Conservation (phyloP, 2,113 vertebrate species). For the Grallaria varia region DNA sequence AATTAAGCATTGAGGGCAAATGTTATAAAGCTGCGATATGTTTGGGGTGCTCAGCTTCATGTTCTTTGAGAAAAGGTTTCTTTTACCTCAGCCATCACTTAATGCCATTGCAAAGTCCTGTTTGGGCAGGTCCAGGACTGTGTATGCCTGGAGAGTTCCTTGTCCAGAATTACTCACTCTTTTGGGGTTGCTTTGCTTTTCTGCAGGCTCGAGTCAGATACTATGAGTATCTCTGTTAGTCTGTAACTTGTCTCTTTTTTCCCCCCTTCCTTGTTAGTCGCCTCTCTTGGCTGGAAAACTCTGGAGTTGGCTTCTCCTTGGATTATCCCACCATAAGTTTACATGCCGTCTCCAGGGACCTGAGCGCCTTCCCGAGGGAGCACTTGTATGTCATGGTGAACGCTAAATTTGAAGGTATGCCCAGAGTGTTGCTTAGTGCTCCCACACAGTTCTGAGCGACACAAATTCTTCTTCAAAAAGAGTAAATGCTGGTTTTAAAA, state of each 20-base stretch:
- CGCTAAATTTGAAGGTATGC: constrained; percentile 82
- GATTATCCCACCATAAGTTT: constrained; percentile 95
- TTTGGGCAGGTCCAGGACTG: fast-evolving
- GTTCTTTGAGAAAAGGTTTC: background rate
- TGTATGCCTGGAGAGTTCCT: fast-evolving
- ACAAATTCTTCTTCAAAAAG: background rate
- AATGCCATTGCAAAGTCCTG: background rate
- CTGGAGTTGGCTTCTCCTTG: constrained; percentile 89
- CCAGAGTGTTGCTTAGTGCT: fast-evolving
- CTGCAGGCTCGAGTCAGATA: background rate
- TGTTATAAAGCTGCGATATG: background rate
- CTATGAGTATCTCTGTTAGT: background rate
- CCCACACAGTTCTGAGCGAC: fast-evolving
- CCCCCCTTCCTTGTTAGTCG: constrained; percentile 66
- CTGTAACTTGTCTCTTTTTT: background rate
- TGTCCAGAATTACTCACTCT: background rate
- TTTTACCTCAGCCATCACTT: background rate
- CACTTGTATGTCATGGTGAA: constrained; percentile 98
- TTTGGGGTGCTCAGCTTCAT: background rate
- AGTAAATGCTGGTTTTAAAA: background rate
- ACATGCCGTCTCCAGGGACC: constrained; percentile 92
- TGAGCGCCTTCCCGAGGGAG: constrained; percentile 85
- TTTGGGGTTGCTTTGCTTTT: background rate
- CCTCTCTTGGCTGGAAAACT: constrained; percentile 89
- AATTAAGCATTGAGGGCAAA: background rate